Evolutionary conservation across 2,888 invertebrate species (phyloP).

Genomic region (Eucriotettix oculatus): DNA sequence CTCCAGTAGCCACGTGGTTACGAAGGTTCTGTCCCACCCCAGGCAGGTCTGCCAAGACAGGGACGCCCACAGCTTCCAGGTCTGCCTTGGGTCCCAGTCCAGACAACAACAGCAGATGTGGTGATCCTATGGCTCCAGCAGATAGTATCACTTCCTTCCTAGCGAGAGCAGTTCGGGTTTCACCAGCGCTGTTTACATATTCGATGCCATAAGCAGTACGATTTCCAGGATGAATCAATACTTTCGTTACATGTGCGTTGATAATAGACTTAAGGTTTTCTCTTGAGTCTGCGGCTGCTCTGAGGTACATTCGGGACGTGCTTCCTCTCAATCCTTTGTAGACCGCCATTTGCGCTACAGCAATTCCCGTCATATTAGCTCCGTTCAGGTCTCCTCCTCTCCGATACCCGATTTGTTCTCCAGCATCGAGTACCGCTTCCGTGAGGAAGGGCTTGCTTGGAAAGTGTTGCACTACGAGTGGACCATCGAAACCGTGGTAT

Average conservation of each 20-base stretch:
- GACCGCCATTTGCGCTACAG: constrained; percentile 16
- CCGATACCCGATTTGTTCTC: constrained; percentile 23
- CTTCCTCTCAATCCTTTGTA: constrained; percentile 21
- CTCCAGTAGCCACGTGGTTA: constrained; percentile 43
- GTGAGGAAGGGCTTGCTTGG: constrained; percentile 24
- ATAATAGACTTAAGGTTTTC: constrained; percentile 18
- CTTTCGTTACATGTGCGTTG: constrained; percentile 30
- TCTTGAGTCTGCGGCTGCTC: constrained; percentile 13
- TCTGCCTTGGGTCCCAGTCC: constrained; percentile 39
- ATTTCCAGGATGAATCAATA: constrained; percentile 30
- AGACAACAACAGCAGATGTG: constrained; percentile 78
- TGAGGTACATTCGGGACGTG: constrained; percentile 35
- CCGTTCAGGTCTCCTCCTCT: constrained; percentile 22
- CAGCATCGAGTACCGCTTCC: constrained; percentile 23
- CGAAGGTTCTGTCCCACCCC: constrained; percentile 45
- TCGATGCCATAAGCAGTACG: constrained; percentile 28
- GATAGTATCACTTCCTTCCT: constrained; percentile 72
- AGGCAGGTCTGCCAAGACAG: constrained; percentile 38
- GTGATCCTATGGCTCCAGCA: constrained; percentile 75
- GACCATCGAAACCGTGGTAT: constrained; percentile 26
- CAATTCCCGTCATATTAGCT: constrained; percentile 12
- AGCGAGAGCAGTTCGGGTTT: constrained; percentile 32
- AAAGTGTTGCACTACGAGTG: constrained; percentile 24
- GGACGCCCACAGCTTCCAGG: constrained; percentile 34
- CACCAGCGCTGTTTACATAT: constrained; percentile 19